phyloP scores from a whole-genome alignment of 2,113 vertebrate species.

The Merops nubicus region DNA sequence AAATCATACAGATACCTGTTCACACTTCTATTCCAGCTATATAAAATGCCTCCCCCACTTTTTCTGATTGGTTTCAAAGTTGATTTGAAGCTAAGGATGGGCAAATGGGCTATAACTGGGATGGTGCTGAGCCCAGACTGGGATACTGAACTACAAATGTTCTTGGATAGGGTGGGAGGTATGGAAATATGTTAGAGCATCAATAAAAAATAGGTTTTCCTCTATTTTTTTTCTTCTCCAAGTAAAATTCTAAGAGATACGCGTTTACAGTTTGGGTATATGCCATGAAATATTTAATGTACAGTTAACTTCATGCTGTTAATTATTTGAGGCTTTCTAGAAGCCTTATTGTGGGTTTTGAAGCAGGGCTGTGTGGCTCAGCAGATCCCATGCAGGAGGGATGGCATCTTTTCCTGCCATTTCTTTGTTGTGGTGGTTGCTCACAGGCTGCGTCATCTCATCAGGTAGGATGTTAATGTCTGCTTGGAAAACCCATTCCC shows the following conservation, averaged over 20 bases:
- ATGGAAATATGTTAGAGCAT: background rate
- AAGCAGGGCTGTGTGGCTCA: background rate
- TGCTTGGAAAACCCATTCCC: background rate
- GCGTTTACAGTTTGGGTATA: background rate
- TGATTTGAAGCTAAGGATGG: background rate
- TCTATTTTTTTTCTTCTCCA: slow-evolving; percentile 8
- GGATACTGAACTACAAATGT: background rate
- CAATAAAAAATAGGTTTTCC: background rate
- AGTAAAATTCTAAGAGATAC: background rate
- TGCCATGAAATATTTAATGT: background rate
- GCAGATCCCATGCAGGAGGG: background rate
- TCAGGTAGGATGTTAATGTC: background rate
- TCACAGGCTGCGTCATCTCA: background rate
- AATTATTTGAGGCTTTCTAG: background rate
- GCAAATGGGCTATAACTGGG: background rate
- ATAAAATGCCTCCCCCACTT: background rate
- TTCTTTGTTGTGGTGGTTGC: background rate
- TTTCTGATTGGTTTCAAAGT: background rate
- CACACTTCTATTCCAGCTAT: background rate
- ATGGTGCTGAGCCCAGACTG: background rate
- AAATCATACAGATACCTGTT: background rate
- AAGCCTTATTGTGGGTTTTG: background rate
- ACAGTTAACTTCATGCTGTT: background rate
- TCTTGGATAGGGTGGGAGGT: background rate
- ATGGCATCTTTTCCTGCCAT: background rate